A percentile compares a stretch with the other conserved stretches of the same genome.
Evolutionary conservation across 2,888 invertebrate genomes (phyloP).

Genomic region (Scaptomyza reducta): DNA sequence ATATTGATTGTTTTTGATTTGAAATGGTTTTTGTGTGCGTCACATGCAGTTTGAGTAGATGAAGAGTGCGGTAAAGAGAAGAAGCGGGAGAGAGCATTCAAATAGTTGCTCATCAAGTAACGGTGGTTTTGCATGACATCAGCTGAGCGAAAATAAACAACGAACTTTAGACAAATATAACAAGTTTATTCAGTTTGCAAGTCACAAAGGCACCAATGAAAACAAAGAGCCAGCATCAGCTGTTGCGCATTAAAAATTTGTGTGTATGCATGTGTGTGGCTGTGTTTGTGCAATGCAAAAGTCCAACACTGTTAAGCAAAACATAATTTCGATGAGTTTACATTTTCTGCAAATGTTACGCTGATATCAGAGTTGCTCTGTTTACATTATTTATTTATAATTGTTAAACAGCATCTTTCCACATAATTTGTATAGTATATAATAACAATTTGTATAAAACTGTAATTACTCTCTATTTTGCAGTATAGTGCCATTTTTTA

Average conservation of each 20-base stretch:
- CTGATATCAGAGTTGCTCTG: constrained; percentile 31
- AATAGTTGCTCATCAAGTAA: constrained; percentile 25
- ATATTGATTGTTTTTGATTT: constrained; percentile 61
- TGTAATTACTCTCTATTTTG: constrained; percentile 10
- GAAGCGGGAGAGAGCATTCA: not conserved
- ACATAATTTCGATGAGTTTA: not conserved
- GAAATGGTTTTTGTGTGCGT: constrained; percentile 34
- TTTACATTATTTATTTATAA: not conserved
- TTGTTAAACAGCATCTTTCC: not conserved
- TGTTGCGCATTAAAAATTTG: constrained; percentile 61
- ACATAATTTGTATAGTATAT: not conserved
- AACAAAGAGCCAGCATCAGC: constrained; percentile 60
- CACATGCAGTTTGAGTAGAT: constrained; percentile 34
- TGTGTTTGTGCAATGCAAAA: constrained; percentile 6
- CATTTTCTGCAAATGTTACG: constrained; percentile 17
- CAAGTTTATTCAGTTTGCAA: constrained; percentile 57
- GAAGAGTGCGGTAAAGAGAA: not conserved
- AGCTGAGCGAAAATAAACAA: constrained; percentile 62
- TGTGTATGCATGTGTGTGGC: constrained; percentile 7
- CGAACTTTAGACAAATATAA: constrained; percentile 39
- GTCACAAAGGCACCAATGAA: constrained; percentile 26
- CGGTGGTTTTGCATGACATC: constrained; percentile 63
- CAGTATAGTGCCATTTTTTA: constrained; percentile 34
- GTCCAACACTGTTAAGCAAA: constrained; percentile 40
- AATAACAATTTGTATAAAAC: not conserved